Evolutionary conservation across 2,113 vertebrate genomes (phyloP).

Genomic region (Pygoscelis antarcticus): DNA sequence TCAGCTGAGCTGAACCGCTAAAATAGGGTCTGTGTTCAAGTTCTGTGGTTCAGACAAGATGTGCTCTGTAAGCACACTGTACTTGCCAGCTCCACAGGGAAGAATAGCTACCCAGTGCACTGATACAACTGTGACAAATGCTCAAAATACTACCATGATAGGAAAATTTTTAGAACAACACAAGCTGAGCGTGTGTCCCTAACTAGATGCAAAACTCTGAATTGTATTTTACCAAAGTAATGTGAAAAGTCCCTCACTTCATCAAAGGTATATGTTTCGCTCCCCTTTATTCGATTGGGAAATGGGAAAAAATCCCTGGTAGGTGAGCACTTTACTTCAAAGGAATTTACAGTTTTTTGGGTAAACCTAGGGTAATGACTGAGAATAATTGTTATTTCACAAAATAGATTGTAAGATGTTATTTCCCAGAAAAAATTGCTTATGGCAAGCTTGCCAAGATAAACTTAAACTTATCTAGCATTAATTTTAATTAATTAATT

Average conservation of each 20-base stretch:
- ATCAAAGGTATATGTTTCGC: not conserved
- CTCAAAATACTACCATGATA: not conserved
- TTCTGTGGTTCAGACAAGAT: not conserved
- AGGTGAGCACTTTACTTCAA: not conserved
- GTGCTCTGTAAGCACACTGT: not conserved
- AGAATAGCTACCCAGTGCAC: not conserved
- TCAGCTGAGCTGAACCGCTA: not conserved
- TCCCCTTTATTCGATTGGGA: not conserved
- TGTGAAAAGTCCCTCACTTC: not conserved
- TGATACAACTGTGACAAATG: not conserved
- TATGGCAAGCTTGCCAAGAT: not conserved
- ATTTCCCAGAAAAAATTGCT: not conserved
- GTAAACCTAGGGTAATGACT: not conserved
- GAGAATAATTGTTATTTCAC: not conserved
- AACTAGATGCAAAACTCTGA: not conserved
- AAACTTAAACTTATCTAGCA: not conserved
- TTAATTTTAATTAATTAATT: not conserved
- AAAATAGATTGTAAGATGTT: not conserved
- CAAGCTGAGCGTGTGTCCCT: not conserved
- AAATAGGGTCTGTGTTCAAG: not conserved
- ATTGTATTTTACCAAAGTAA: not conserved
- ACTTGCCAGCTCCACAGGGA: not conserved
- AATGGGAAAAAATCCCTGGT: not conserved
- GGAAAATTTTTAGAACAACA: not conserved
- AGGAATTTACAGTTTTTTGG: not conserved